Evolutionary conservation across 1,140 invertebrate genomes (phyloP).

Genomic region (Drosophila varians): DNA sequence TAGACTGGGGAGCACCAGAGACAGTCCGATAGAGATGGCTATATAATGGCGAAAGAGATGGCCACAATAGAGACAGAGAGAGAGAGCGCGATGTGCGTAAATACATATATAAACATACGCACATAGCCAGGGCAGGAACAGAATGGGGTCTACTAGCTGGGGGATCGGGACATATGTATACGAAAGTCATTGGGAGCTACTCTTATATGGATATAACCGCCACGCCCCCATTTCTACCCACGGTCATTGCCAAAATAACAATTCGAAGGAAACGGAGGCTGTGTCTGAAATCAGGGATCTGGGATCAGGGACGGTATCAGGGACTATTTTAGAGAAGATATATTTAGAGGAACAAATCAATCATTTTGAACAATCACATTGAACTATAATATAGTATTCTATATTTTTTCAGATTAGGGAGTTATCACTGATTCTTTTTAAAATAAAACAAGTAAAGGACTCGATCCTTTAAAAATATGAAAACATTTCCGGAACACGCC

Average conservation of each 20-base stretch:
- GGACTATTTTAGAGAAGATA: too few relatives aligned
- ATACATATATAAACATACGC: constrained; percentile 53
- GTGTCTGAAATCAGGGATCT: background rate
- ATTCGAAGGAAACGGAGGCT: too few relatives aligned
- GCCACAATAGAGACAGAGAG: constrained; percentile 17
- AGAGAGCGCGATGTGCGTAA: constrained; percentile 34
- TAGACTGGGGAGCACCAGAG: constrained; percentile 42
- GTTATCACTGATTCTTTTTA: too few relatives aligned
- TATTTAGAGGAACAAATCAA: too few relatives aligned
- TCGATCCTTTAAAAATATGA: background rate
- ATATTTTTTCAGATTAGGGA: too few relatives aligned
- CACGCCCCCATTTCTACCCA: constrained; percentile 15
- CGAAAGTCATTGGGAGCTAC: constrained; percentile 7
- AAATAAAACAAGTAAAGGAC: background rate
- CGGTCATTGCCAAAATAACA: constrained; percentile 55
- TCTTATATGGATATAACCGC: constrained; percentile 29
- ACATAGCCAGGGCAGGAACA: constrained; percentile 21
- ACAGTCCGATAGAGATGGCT: constrained; percentile 17
- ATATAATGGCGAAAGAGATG: constrained; percentile 16
- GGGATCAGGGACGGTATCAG: too few relatives aligned
- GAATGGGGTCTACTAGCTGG: background rate
- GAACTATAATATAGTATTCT: too few relatives aligned
- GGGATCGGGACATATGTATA: constrained; percentile 39
- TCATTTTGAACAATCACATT: too few relatives aligned
- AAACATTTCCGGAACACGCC: background rate